Percentiles rank a stretch among this genome's conserved stretches.
Evolutionary conservation across 1,140 invertebrate species (phyloP).

Genomic region (Cephus cinctus): DNA sequence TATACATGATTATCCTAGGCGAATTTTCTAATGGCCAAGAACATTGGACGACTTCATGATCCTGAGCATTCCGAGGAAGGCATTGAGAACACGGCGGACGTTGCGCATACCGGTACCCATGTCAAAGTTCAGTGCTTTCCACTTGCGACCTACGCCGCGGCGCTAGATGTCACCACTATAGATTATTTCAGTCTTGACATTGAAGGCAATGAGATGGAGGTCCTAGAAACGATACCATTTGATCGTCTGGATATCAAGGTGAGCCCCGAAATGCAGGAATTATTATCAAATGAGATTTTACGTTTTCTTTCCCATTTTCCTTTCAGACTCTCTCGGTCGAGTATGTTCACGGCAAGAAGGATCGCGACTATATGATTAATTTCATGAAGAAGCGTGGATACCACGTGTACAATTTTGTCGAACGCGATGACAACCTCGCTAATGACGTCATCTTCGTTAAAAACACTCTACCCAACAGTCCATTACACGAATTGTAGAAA

Average conservation of each 20-base stretch:
- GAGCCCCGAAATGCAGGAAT: background rate
- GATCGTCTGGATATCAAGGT: constrained; percentile 53
- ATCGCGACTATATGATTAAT: constrained; percentile 35
- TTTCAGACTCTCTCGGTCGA: constrained; percentile 48
- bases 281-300: no score
- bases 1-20: constrained; percentile 19
- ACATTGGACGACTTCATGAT: constrained; percentile 32
- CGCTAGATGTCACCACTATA: constrained; percentile 45
- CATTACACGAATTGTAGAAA: no score
- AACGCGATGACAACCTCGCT: constrained; percentile 42
- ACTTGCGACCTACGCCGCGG: constrained; percentile 52
- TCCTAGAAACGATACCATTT: constrained; percentile 59
- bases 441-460: constrained; percentile 56
- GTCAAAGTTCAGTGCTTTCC: constrained; percentile 58
- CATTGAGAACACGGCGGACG: constrained; percentile 23
- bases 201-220: constrained; percentile 59
- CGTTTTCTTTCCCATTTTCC: no score
- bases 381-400: constrained; percentile 48
- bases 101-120: constrained; percentile 30
- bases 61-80: background rate
- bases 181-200: constrained; percentile 58
- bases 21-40: constrained; percentile 35
- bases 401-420: constrained; percentile 41
- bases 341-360: constrained; percentile 41
- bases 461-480: no score